These are phyloP conservation scores for Struthio camelus DNA, from an alignment of 2,113 vertebrate species.

Conservation along the genomic window DNA sequence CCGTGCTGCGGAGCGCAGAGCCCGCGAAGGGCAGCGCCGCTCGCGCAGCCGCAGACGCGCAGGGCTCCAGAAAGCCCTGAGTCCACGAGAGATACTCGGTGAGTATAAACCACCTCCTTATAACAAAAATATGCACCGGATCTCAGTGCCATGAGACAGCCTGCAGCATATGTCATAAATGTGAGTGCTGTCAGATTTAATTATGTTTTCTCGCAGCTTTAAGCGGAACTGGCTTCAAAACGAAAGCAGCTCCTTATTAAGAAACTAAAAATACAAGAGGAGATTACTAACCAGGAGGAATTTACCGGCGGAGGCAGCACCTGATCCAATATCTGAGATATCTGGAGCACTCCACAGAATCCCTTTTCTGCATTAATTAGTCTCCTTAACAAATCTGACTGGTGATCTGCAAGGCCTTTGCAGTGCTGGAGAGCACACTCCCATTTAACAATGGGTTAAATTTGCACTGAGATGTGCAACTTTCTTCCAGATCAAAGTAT, in stretches of 20 bases:
- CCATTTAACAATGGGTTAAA: not conserved
- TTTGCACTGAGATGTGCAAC: not conserved
- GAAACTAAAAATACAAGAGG: constrained; percentile 24
- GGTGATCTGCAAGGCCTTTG: not conserved
- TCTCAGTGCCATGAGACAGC: constrained; percentile 44
- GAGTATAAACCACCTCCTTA: constrained; percentile 59
- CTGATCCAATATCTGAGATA: constrained; percentile 53
- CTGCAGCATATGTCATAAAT: constrained; percentile 28
- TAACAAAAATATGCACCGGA: constrained; percentile 55
- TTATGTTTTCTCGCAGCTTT: constrained; percentile 50
- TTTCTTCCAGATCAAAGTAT: not conserved
- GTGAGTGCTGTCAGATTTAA: constrained; percentile 51
- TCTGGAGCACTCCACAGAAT: constrained; percentile 45
- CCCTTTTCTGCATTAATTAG: constrained; percentile 27
- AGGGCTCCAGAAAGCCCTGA: constrained; percentile 40
- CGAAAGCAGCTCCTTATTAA: constrained; percentile 54
- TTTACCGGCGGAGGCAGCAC: constrained; percentile 58
- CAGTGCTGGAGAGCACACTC: not conserved
- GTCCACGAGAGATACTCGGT: constrained; percentile 13
- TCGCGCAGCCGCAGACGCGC: not conserved
- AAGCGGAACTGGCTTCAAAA: constrained; percentile 45
- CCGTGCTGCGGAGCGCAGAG: constrained; percentile 3
- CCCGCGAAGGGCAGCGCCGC: not conserved
- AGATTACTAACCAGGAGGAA: constrained; percentile 40
- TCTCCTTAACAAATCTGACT: not conserved